These are phyloP conservation scores for Drymodes brunneopygia DNA, from an alignment of 2,113 vertebrate genomes.

Conservation along the genomic window DNA sequence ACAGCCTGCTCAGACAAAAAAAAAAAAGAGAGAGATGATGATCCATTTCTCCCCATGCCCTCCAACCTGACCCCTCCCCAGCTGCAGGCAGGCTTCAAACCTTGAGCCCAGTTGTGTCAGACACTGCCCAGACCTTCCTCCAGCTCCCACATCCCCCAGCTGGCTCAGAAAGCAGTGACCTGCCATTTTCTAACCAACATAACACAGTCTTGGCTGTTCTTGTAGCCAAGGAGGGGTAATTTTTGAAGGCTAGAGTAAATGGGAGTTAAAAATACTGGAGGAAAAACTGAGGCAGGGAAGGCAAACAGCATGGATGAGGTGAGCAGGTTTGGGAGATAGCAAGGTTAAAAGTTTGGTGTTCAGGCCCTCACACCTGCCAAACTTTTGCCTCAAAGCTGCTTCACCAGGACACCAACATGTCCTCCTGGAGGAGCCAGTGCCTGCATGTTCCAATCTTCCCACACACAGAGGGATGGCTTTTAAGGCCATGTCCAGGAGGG, in stretches of 20 bases:
- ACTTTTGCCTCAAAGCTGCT: neutral
- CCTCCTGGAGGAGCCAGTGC: neutral
- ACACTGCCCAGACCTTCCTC: neutral
- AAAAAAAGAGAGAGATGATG: neutral
- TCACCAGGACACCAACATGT: rapidly evolving
- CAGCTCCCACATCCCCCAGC: neutral
- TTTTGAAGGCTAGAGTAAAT: neutral
- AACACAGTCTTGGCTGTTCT: neutral
- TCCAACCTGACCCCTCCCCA: neutral
- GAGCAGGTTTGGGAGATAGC: neutral
- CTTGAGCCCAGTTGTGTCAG: neutral
- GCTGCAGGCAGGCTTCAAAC: neutral
- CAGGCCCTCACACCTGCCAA: rapidly evolving
- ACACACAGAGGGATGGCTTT: neutral
- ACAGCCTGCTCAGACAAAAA: neutral
- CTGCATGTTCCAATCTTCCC: neutral
- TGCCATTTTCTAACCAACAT: neutral
- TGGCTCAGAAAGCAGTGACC: neutral
- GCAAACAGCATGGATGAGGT: neutral
- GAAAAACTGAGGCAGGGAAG: neutral
- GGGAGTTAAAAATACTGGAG: neutral
- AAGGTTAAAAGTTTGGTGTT: neutral
- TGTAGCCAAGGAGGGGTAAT: neutral
- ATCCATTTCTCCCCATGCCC: neutral
- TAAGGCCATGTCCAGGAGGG: neutral